phyloP scores from a whole-genome alignment of 2,797 vertebrate species.

The Lacerta bilineata region DNA sequence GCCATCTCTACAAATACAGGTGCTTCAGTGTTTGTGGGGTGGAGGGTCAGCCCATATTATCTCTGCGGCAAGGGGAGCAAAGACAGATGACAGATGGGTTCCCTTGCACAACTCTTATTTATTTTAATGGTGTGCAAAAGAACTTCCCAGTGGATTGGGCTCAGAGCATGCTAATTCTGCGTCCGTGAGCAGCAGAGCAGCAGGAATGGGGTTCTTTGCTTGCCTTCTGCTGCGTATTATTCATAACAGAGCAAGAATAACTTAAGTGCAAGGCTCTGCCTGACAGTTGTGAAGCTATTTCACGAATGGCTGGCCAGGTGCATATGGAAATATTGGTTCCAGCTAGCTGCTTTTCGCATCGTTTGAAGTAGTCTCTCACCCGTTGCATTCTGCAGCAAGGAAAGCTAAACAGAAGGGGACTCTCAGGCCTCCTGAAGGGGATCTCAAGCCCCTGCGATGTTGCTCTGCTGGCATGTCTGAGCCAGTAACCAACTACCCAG shows the following conservation, averaged over 20 bases:
- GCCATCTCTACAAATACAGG: background rate
- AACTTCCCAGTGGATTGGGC: background rate
- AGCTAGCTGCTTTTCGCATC: constrained; percentile 49
- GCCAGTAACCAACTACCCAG: background rate
- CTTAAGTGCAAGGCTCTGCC: constrained; percentile 35
- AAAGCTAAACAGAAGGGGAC: constrained; percentile 43
- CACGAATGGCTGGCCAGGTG: constrained; percentile 60
- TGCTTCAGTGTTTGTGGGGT: too few relatives aligned
- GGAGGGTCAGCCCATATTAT: background rate
- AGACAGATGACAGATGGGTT: background rate
- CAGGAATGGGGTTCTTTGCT: background rate
- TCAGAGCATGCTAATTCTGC: background rate
- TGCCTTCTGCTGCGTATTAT: constrained; percentile 33
- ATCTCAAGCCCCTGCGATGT: too few relatives aligned
- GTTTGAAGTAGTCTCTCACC: constrained; percentile 15
- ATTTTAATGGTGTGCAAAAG: background rate
- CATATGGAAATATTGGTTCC: constrained; percentile 61
- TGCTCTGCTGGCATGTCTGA: background rate
- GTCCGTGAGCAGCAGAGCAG: background rate
- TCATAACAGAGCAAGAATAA: constrained; percentile 34
- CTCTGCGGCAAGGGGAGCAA: background rate
- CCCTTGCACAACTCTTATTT: background rate
- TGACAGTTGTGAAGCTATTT: constrained; percentile 56
- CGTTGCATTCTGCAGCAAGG: constrained; percentile 25
- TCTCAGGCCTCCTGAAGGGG: too few relatives aligned